Evolutionary conservation across 2,888 invertebrate genomes (phyloP).

Genomic region (Clistopyga incitator): DNA sequence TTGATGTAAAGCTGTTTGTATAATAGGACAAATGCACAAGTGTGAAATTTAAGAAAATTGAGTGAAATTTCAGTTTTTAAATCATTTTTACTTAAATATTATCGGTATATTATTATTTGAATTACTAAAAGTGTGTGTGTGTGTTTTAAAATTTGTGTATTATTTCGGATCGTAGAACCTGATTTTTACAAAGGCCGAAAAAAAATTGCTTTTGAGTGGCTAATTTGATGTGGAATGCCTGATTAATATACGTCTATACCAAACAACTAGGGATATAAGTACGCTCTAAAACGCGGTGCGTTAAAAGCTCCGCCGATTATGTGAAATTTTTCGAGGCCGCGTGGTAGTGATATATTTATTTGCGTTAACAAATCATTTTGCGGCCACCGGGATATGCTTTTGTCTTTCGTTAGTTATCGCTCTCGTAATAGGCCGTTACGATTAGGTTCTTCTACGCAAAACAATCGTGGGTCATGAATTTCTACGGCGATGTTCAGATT

Average conservation of each 20-base stretch:
- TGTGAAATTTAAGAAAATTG: too few relatives aligned
- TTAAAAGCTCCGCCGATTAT: slow-evolving; percentile 19
- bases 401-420: not conserved
- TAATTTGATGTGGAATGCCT: too few relatives aligned
- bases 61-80: too few relatives aligned
- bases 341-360: slow-evolving; percentile 39
- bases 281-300: slow-evolving; percentile 42
- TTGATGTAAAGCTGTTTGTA: too few relatives aligned
- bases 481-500: slow-evolving; percentile 27
- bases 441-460: slow-evolving; percentile 26
- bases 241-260: not conserved
- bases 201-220: too few relatives aligned
- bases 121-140: too few relatives aligned
- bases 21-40: too few relatives aligned
- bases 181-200: too few relatives aligned
- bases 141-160: too few relatives aligned
- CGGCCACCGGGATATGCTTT: slow-evolving; percentile 40
- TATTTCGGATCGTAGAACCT: too few relatives aligned
- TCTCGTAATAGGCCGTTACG: slow-evolving; percentile 34
- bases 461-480: slow-evolving; percentile 30
- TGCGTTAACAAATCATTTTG: slow-evolving; percentile 23
- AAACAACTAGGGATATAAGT: slow-evolving; percentile 43
- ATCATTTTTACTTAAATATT: too few relatives aligned
- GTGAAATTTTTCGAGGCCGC: slow-evolving; percentile 57
- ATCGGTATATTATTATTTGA: too few relatives aligned